Base-by-base conservation (phyloP, 2,888 invertebrate species). In the Atethmia centrago region DNA sequence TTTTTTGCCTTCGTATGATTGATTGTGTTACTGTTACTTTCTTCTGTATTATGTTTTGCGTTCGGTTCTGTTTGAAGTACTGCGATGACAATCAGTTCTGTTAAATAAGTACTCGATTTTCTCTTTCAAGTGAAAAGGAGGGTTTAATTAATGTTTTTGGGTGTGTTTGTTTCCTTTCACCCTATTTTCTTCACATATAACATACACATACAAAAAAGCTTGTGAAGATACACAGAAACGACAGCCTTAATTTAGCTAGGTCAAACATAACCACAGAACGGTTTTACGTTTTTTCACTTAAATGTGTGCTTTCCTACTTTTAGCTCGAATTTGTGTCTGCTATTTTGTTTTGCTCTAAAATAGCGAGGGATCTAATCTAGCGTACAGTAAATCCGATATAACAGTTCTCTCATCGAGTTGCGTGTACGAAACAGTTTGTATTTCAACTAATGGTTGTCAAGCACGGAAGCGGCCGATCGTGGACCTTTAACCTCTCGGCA, bases 391-490 rank as follows among this genome's bases (percentile, higher is more conserved):
- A 84, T 72, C 82, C 74, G 70, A 81, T 71, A 80, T 89, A 88
- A 89, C 90, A 84, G 90, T 89, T 83, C 80, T 83, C 74, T 68
- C 68, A 75, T 72, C 40, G 59, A 75, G 62, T 90, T 85, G 90
- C 91, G 91, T 90, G 90, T 82, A 83, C 85, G 84, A 85, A 89
- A 82, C 80, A 87, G 86, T 86, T 87, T 85, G 84, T 87, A 83
- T 84, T 76, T 79, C 84, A 67, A 71, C 83, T 91, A 91, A 93
- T 91, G 89, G 89, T 83, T 79, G 88, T 78, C 77, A 74, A 83
- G 88, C 91, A 91, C 91, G 92, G 92, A 91, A 92, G 92, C 90
- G 84, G 83, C 82, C 87, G 86, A 87, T 84, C 86, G 83, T 88
- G 89, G 88, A 90, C 91, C 88, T 89, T 87, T 89, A 88, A 93